phyloP scores from a whole-genome alignment of 2,113 vertebrate genomes.

The Daubentonia madagascariensis region DNA sequence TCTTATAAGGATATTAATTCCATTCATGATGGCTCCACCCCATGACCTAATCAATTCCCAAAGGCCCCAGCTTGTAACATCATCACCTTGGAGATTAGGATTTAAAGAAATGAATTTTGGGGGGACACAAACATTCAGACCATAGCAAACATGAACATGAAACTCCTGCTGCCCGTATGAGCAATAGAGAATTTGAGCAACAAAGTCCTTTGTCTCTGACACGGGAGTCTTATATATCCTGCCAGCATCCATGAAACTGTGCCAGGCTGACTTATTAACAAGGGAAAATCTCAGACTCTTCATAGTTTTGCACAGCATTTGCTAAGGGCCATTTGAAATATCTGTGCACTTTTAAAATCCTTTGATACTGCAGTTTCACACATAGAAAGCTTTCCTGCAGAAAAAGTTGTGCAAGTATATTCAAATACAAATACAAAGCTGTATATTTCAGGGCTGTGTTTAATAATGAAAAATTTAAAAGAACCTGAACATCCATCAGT shows the following conservation, averaged over 20 bases:
- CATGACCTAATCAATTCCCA: too few relatives aligned
- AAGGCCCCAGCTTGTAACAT: not conserved
- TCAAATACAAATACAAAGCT: not conserved
- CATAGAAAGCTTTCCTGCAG: not conserved
- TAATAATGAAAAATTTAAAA: not conserved
- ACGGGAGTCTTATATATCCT: not conserved
- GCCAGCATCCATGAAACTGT: not conserved
- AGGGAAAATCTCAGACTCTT: not conserved
- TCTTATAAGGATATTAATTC: not conserved
- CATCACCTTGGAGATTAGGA: not conserved
- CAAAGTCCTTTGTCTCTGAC: not conserved
- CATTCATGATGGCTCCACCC: not conserved
- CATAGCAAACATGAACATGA: not conserved
- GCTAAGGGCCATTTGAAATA: not conserved
- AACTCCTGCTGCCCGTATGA: not conserved
- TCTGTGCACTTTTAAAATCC: not conserved
- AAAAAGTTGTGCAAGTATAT: not conserved
- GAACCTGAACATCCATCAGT: not conserved
- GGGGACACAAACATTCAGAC: not conserved
- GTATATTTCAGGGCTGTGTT: not conserved
- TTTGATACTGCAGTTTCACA: not conserved
- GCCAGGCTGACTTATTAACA: not conserved
- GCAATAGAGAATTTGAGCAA: not conserved
- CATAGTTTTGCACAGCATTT: not conserved
- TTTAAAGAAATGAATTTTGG: not conserved